These are phyloP conservation scores for Ectemnius continuus DNA, from an alignment of 2,888 invertebrate genomes.

Conservation along the genomic window DNA sequence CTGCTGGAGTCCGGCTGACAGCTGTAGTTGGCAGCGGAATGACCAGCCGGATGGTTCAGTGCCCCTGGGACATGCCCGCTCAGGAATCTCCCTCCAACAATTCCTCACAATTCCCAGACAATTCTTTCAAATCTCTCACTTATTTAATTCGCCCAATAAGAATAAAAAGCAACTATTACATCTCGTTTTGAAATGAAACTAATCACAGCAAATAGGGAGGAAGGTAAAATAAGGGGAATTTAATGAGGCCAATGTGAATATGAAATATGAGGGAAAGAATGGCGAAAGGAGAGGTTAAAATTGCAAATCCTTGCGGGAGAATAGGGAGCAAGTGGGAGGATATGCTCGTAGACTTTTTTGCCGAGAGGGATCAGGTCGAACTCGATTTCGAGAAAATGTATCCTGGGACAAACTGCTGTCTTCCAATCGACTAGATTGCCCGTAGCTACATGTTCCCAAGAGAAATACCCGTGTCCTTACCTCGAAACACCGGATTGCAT, in stretches of 20 bases:
- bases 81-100: too few species aligned
- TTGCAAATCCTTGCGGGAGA: conserved; percentile 12
- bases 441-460: conserved; percentile 36
- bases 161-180: too few species aligned
- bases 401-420: conserved; percentile 40
- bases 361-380: conserved; percentile 24
- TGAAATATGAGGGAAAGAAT: background rate
- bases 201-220: too few species aligned
- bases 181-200: too few species aligned
- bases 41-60: conserved; percentile 2
- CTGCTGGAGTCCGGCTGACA: conserved; percentile 24
- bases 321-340: too few species aligned
- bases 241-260: too few species aligned
- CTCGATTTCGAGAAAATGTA: conserved; percentile 47
- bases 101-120: too few species aligned
- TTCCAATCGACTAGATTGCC: conserved; percentile 56
- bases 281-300: background rate
- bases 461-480: conserved; percentile 56
- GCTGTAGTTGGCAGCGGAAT: conserved; percentile 11
- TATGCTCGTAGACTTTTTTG: conserved; percentile 5
- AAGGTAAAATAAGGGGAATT: too few species aligned
- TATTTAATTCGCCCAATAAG: too few species aligned
- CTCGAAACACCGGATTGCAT: conserved; percentile 44
- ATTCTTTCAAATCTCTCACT: too few species aligned
- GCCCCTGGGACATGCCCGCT: background rate